These are phyloP conservation scores for Lipotes vexillifer DNA, from an alignment of 2,113 vertebrate species.

Conservation along the genomic window DNA sequence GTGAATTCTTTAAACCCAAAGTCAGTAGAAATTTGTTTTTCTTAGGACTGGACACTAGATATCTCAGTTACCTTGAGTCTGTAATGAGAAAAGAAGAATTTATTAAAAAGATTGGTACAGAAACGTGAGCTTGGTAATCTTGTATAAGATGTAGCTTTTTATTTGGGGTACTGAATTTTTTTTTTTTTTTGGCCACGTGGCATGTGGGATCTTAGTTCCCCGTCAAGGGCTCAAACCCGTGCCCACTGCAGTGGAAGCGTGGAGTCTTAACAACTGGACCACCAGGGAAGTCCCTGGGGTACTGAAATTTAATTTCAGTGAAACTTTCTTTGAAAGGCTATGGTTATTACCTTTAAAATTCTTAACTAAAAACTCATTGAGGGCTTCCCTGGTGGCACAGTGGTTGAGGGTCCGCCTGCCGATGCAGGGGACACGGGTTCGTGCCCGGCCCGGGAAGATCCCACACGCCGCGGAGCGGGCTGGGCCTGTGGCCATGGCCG, in stretches of 20 bases:
- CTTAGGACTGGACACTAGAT: slow-evolving; percentile 21
- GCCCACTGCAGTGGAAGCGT: not conserved
- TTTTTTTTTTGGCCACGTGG: not conserved
- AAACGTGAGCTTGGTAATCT: not conserved
- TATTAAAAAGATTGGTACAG: not conserved
- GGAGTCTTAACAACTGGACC: not conserved
- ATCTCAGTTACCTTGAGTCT: slow-evolving; percentile 31
- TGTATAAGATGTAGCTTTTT: not conserved
- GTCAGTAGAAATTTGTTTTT: slow-evolving; percentile 18
- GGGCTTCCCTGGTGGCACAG: too few relatives aligned
- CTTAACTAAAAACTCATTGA: not conserved
- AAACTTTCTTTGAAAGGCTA: not conserved
- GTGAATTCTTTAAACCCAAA: not conserved
- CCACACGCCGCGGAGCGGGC: fast-evolving
- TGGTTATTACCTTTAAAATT: not conserved
- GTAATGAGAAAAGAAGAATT: not conserved
- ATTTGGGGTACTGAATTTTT: not conserved
- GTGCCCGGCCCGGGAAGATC: too few relatives aligned
- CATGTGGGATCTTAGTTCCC: not conserved
- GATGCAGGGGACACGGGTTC: too few relatives aligned
- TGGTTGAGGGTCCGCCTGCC: too few relatives aligned
- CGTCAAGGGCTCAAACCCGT: not conserved
- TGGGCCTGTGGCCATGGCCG: too few relatives aligned
- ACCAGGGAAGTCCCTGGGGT: not conserved
- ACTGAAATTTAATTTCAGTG: slow-evolving; percentile 20